Evolutionary conservation across 2,888 invertebrate genomes (phyloP), one percentile per base, ranked within the genome.

Genomic region (Ornithoptera priamus): DNA sequence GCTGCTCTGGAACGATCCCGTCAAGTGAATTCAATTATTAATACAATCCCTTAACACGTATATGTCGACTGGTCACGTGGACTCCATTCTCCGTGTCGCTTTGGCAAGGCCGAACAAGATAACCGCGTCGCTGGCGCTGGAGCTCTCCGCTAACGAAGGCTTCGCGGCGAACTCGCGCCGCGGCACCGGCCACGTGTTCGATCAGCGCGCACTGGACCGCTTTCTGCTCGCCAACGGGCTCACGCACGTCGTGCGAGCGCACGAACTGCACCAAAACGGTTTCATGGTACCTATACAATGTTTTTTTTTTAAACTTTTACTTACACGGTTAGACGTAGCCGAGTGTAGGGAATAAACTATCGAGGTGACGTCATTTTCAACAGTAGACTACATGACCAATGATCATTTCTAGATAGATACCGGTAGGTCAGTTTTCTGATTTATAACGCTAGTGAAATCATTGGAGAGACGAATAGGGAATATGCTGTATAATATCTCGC

Each of bases 1-100:
- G 78, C 86, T 96, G 30, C 91, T 96, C 86, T 96, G 96, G 96
- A 96, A 96, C 82, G 96, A 96, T 81, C 96, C 96, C 1, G 82
- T 94, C 65, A 93, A 92, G 93, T 93, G 76, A 77, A 58, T 46
- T 60, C 10, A 53, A n/a, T 53, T 53, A 53, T 17, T 6, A 53
- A 53, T n/a, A n/a, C 53, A 6, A 53, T 53, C 53, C 12, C 15
- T 17, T 18, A 15, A 17, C 10, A 17, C 17, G n/a, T n/a, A 53
- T 10, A 39, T 1, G 39, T 39, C 7, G 39, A 30, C 30, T 39
- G 4, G 7, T 39, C 39, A 39, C 39, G 39, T 39, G 39, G 39
- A 39, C 39, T 39, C 39, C 39, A 39, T 39, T 39, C 7, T 39
- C 8, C 39, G 39, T 39, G 39, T 39, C 39, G 39, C 39, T 53